These are phyloP conservation scores for Pelvicachromis taeniatus DNA, from an alignment of 2,113 vertebrate species.

Conservation along the genomic window DNA sequence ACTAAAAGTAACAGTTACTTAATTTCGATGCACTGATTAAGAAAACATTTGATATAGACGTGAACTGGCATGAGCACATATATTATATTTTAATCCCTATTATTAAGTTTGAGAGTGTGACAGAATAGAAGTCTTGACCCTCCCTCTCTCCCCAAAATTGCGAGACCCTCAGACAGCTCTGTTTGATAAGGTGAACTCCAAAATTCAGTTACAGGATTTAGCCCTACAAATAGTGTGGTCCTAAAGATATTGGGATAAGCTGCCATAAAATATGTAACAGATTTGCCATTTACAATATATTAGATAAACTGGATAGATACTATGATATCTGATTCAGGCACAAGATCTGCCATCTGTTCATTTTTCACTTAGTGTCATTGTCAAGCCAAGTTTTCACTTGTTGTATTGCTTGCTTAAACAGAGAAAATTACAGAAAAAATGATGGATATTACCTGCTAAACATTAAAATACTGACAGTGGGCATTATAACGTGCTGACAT, in stretches of 20 bases:
- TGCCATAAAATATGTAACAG: neutral
- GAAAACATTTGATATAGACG: neutral
- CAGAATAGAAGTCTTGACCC: neutral
- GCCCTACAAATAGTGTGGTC: accelerated
- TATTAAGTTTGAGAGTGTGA: neutral
- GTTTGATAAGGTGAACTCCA: neutral
- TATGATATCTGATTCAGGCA: neutral
- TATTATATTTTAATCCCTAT: neutral
- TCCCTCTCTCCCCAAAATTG: neutral
- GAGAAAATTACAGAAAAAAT: neutral
- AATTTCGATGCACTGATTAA: neutral
- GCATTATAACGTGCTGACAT: neutral
- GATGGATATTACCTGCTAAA: neutral
- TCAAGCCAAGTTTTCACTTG: neutral
- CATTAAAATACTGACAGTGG: neutral
- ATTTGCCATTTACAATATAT: neutral
- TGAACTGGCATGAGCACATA: neutral
- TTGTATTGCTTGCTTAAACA: neutral
- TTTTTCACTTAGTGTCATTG: neutral
- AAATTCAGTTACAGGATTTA: neutral
- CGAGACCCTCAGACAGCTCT: neutral
- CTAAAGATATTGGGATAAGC: neutral
- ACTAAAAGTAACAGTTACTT: neutral
- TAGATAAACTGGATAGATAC: neutral
- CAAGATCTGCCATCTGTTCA: neutral